Conservation (phyloP, 2,888 invertebrate genomes). For the Aphodius sticticus region DNA sequence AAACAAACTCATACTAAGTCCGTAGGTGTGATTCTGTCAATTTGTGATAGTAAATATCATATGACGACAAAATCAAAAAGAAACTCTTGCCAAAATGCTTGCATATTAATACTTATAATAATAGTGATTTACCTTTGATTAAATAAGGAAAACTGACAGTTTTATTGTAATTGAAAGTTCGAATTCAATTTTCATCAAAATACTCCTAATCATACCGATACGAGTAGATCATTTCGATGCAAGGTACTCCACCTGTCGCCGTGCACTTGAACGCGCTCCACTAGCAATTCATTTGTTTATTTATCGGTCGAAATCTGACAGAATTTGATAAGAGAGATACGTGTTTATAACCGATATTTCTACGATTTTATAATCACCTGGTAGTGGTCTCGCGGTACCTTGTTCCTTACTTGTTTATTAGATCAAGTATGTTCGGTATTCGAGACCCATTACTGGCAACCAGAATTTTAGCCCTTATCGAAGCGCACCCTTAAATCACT, state of each 20-base stretch:
- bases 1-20: no score
- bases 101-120: no score
- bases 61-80: no score
- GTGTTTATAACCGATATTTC: slow-evolving; percentile 19
- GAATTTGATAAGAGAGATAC: slow-evolving; percentile 15
- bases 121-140: no score
- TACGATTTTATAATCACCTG: slow-evolving; percentile 41
- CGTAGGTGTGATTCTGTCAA: no score
- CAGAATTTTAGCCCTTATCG: slow-evolving; percentile 56
- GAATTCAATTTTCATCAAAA: no score
- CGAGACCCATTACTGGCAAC: slow-evolving; percentile 59
- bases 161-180: no score
- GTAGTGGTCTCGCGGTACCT: slow-evolving; percentile 58
- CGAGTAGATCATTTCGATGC: background rate
- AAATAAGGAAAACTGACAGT: no score
- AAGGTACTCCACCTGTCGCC: slow-evolving; percentile 12
- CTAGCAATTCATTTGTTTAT: background rate
- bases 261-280: background rate
- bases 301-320: slow-evolving; percentile 5
- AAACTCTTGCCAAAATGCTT: no score
- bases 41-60: no score
- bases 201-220: no score
- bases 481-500: slow-evolving; percentile 33
- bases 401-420: slow-evolving; percentile 45
- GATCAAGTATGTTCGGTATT: slow-evolving; percentile 52